Evolutionary conservation across 2,888 invertebrate genomes (phyloP), one percentile per base, ranked within the genome.

Genomic region (Plemyria rubiginata): DNA sequence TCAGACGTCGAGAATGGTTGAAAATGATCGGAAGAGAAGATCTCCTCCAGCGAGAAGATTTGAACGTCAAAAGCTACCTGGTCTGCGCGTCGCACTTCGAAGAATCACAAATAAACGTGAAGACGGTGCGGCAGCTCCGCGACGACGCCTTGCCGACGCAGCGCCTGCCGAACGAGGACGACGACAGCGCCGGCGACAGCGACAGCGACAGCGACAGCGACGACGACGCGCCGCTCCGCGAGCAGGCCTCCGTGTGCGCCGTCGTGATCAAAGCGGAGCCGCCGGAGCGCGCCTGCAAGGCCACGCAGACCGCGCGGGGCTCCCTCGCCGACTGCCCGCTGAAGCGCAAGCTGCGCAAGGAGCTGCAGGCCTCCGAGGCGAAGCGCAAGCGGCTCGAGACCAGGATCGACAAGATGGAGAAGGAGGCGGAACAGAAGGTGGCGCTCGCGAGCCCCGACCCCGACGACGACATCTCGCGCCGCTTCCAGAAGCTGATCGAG

Each of bases 401-500:
- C 12, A 60, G 52, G 12, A 57, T 60, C 46, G 70, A 57, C 1
- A 60, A 41, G 36, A 52, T 64, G 2, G 64, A 64, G 38, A 64
- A 52, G n/a, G 60, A 64, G 36, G 54, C 16, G 9, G 65, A 60
- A 28, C 28, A 9, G 0, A 54, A 57, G 13, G 36, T 2, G 0
- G n/a, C 53, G 11, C 22, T 60, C 40, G 15, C 51, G 4, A 32
- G 45, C 6, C 32, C 57, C 32, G 65, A 60, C 12, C 60, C 65
- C 4, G 60, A 61, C 16, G 70, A 71, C 22, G 73, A 73, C 54
- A 63, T 72, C 11, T 53, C 58, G 15, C 54, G 55, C 16, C 66
- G 72, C 53, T 69, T 74, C 29, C 29, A 40, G 0, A 74, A 70
- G 57, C 43, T 74, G 16, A 55, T 73, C 15, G 60, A 73, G 32